Evolutionary conservation across 2,797 vertebrate species (phyloP), one percentile per base, ranked within the genome.

Genomic region (Gila robusta): DNA sequence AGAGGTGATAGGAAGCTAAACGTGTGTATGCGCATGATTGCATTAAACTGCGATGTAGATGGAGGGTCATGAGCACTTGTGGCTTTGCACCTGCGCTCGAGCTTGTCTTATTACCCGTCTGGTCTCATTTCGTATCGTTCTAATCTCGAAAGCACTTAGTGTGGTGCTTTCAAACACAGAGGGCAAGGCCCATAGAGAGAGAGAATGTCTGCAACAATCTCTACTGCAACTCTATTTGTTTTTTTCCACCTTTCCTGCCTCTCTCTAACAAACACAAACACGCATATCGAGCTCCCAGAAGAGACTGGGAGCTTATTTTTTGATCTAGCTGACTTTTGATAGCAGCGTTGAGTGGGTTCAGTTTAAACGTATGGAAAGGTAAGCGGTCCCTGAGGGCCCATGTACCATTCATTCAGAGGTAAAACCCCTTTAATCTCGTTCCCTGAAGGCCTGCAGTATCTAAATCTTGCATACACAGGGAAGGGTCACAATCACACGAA

Each of bases 11-110:
- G 78, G 67, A 81, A 81, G 78, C 78, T 86, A 81, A 86, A 87
- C 56, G 86, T 85, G 88, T 85, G 69, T 82, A 56, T 70, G 83
- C 56, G 26, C 88, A 81, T 85, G 87, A 89, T 88, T 84, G 88
- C 86, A 85, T 86, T 90, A 88, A 90, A 87, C 85, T 72, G 62
- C 21, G 41, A 71, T 69, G 81, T 79, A 70, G 87, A 88, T 90
- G 85, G 79, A 79, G 83, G 84, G 84, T 87, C 87, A 87, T 77
- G 82, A 85, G 71, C 82, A 84, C 82, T 87, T 32, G 72, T 67
- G 70, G 54, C 69, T 39, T 78, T 56, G 69, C 81, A 79, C 73
- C 67, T 73, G 86, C 28, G 82, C 62, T 47, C 32, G 72, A 81
- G 86, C 86, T 87, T 70, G 82, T 87, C 79, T 87, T 85, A 84